Evolutionary conservation across 1,140 invertebrate species (phyloP).

Genomic region (Bombus cullumanus): DNA sequence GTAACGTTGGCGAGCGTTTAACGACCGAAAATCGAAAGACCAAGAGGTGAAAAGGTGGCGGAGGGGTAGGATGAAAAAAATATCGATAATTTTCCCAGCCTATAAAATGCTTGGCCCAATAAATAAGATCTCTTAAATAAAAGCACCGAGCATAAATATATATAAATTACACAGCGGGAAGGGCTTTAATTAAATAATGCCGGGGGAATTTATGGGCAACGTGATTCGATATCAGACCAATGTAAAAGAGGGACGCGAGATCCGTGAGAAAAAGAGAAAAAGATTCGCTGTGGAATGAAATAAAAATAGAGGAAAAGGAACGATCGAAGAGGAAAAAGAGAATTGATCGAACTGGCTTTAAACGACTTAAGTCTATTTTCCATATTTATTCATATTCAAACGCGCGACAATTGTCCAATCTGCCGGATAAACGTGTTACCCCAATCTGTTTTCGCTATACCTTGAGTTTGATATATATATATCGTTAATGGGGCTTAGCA

Average conservation of each 20-base stretch:
- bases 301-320: not conserved
- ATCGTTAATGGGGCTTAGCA: too few species aligned
- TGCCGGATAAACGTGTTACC: not conserved
- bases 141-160: not conserved
- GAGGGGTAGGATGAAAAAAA: not conserved
- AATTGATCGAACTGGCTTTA: constrained; percentile 6
- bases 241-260: not conserved
- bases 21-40: not conserved
- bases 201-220: not conserved
- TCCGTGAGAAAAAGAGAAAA: too few species aligned
- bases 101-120: not conserved
- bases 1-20: not conserved
- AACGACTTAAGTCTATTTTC: constrained; percentile 19
- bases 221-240: constrained; percentile 3
- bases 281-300: not conserved
- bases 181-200: constrained; percentile 6
- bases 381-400: constrained; percentile 27
- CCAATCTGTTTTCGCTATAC: not conserved
- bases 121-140: constrained; percentile 7
- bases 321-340: not conserved
- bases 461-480: too few species aligned
- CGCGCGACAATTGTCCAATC: constrained; percentile 22
- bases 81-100: not conserved
- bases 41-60: not conserved
- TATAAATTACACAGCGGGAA: not conserved